Conservation (phyloP, 1,140 invertebrate genomes). For the Alviniconcha marisindica region DNA sequence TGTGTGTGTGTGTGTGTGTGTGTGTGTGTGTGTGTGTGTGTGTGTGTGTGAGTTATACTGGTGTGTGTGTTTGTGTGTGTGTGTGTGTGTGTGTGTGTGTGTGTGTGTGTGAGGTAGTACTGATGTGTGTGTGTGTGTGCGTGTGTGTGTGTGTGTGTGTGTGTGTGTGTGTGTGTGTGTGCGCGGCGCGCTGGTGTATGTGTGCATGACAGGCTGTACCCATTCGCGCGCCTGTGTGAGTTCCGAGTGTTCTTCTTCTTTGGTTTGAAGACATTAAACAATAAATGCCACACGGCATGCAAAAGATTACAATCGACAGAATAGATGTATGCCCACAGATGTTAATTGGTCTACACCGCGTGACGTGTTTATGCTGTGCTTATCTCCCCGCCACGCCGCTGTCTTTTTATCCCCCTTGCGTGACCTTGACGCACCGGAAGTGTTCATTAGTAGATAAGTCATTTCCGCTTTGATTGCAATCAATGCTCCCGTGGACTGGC, state of each 20-base stretch:
- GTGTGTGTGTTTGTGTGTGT: not conserved
- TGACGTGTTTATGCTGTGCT: not conserved
- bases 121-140: not conserved
- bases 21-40: not conserved
- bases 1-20: constrained; percentile 2
- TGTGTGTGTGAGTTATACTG: not conserved
- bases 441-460: constrained; percentile 23
- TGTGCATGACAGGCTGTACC: no score
- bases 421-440: constrained; percentile 4
- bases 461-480: constrained; percentile 25
- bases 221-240: no score
- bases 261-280: no score
- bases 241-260: no score
- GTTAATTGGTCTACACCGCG: constrained; percentile 9
- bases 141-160: not conserved
- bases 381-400: not conserved
- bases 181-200: not conserved
- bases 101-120: not conserved
- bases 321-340: not conserved
- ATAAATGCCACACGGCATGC: not conserved
- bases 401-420: not conserved
- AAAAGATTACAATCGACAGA: not conserved
- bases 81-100: constrained; percentile 11
- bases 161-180: not conserved
- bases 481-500: not conserved